Evolutionary conservation across 2,888 invertebrate genomes (phyloP).

Genomic region (Eupithecia centaureata): DNA sequence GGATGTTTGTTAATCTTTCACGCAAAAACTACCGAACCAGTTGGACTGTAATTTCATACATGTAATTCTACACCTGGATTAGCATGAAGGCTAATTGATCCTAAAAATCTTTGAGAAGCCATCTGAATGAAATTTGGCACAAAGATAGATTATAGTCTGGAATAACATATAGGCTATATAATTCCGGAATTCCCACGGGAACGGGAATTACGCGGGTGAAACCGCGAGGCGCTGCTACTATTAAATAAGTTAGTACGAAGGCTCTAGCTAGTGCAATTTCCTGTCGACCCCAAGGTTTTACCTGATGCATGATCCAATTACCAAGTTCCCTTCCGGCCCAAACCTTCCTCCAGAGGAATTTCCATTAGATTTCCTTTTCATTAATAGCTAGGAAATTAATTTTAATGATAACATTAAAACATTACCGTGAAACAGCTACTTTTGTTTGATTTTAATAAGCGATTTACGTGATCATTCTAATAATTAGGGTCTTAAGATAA

Average conservation of each 20-base stretch:
- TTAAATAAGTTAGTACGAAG: neutral
- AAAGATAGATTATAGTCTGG: no score
- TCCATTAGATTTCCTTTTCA: slow-evolving; percentile 9
- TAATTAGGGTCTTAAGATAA: neutral
- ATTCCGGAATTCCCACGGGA: no score
- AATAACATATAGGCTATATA: no score
- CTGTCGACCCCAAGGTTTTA: slow-evolving; percentile 8
- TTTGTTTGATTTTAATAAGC: neutral
- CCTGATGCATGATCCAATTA: slow-evolving; percentile 20
- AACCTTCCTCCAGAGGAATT: neutral
- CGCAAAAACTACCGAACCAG: no score
- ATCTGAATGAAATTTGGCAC: no score
- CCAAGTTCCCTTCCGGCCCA: slow-evolving; percentile 4
- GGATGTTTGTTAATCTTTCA: no score
- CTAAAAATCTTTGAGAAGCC: no score
- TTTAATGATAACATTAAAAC: slow-evolving; percentile 1
- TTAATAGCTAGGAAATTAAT: neutral
- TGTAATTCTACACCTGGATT: no score
- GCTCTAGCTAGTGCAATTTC: slow-evolving; percentile 5
- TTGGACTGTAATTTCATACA: no score
- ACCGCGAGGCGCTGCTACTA: neutral
- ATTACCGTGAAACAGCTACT: neutral
- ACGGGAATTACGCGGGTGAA: no score
- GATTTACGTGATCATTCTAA: neutral
- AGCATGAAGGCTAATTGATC: no score